phyloP scores from a whole-genome alignment of 2,113 vertebrate genomes.

The Tinamus guttatus region DNA sequence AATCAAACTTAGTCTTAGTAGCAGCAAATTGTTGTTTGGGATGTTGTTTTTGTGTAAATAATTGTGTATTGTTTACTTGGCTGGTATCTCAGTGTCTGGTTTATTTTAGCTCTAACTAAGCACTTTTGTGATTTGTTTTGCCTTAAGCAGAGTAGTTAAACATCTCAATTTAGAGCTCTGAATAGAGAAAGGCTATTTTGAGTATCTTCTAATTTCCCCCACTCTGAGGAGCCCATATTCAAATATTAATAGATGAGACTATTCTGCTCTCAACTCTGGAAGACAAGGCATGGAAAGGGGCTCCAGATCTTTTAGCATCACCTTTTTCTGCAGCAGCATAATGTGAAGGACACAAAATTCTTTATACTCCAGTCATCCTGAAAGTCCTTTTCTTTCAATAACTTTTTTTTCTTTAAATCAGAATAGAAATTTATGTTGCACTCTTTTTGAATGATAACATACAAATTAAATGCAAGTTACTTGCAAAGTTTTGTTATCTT shows the following conservation, averaged over 20 bases:
- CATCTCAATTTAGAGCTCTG: background rate
- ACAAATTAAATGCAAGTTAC: background rate
- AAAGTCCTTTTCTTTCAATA: background rate
- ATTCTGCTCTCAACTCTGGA: background rate
- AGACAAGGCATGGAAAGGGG: background rate
- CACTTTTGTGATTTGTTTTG: background rate
- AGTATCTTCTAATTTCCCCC: background rate
- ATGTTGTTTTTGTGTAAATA: background rate
- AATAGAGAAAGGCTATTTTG: background rate
- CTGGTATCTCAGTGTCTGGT: background rate
- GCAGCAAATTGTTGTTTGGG: background rate
- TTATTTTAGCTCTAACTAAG: slow-evolving; percentile 26
- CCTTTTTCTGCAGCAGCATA: background rate
- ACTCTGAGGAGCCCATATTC: background rate
- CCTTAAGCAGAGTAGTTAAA: background rate
- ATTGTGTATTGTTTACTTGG: background rate
- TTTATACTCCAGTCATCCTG: background rate
- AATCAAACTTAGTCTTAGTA: background rate
- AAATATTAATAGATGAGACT: background rate
- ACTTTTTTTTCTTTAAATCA: background rate
- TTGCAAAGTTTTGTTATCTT: fast-evolving
- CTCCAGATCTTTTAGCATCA: background rate
- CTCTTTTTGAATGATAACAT: fast-evolving
- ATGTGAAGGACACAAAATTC: background rate
- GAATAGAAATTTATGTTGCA: fast-evolving